phyloP scores from a whole-genome alignment of 2,797 vertebrate genomes.

The Oceanodroma leucorhoa region DNA sequence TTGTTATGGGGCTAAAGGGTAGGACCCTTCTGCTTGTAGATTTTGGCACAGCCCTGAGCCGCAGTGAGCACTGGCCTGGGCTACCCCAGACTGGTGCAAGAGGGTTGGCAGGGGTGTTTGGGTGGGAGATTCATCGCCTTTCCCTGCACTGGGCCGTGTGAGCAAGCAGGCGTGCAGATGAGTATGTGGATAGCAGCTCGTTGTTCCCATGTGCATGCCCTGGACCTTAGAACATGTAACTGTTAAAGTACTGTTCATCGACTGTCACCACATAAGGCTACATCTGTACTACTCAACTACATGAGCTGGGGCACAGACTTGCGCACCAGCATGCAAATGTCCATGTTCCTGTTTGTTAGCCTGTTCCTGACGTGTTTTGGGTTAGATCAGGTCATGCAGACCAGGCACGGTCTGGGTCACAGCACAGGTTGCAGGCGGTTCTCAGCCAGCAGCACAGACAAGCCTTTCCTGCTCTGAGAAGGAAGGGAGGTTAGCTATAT shows the following conservation, averaged over 20 bases:
- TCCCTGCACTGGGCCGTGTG: not conserved
- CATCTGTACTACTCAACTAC: not conserved
- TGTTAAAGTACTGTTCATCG: no score
- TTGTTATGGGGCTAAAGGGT: not conserved
- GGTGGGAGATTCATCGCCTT: not conserved
- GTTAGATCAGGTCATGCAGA: not conserved
- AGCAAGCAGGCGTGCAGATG: not conserved
- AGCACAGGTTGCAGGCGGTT: not conserved
- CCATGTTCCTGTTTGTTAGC: not conserved
- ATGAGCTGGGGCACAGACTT: rapidly evolving
- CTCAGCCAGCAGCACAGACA: not conserved
- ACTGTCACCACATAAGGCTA: not conserved
- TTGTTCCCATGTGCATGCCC: not conserved
- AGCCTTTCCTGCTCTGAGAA: not conserved
- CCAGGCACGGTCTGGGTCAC: no score
- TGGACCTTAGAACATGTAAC: not conserved
- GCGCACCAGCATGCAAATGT: not conserved
- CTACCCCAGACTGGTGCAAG: not conserved
- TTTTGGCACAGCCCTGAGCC: not conserved
- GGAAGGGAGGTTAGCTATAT: no score
- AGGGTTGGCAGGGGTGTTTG: not conserved
- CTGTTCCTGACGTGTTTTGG: not conserved
- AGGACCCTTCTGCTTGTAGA: not conserved
- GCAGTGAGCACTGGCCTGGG: not conserved
- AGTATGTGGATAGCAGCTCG: not conserved